Evolutionary conservation across 1,140 invertebrate species (phyloP), one percentile per base, ranked within the genome.

Genomic region (Brachionus paranguensis): DNA sequence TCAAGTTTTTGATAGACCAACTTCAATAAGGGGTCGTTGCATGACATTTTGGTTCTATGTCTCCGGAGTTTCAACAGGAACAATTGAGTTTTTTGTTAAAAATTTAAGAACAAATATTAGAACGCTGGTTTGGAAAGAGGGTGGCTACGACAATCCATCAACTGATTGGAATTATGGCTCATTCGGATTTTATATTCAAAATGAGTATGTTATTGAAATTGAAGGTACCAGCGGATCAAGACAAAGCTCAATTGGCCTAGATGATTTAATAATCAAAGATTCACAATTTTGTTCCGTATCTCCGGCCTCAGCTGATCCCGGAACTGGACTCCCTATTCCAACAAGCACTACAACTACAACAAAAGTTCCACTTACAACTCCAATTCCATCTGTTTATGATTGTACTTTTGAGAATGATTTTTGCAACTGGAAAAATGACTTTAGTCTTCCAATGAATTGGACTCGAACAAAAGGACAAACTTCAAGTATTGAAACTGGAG

Each of bases 341-440:
- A 14, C 43, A 20, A 76, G 41, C 11, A 70, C 24, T 37, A 43
- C 43, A 70, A 68, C 47, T 68, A 55, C 29, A 14, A 53, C 53
- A 3, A 47, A 47, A 33, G 5, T 41, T 17, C 81, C 81, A 33
- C 10, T 14, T 20, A 70, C 81, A 33, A 70, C 60, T 29, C 60
- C 81, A 4, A n/a, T 50, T 17, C 81, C 81, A 27, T 55, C 64
- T 17, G 43, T 79, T 14, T 53, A 88, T 64, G 87, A 88, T 84
- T 89, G 88, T 84, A 84, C 86, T 72, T 89, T 89, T 87, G 88
- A 89, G 85, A 76, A 74, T 29, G 85, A 86, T 6, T 84, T 87
- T n/a, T 88, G 87, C 79, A 85, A 84, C 37, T 88, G 88, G 88
- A 84, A 53, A 55, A 87, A 88, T 76, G 87, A 88, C 81, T 68